Percentiles rank a stretch among this genome's conserved stretches.
These are phyloP conservation scores for Drosophila gaucha DNA, from an alignment of 2,888 invertebrate species.

Conservation along the genomic window DNA sequence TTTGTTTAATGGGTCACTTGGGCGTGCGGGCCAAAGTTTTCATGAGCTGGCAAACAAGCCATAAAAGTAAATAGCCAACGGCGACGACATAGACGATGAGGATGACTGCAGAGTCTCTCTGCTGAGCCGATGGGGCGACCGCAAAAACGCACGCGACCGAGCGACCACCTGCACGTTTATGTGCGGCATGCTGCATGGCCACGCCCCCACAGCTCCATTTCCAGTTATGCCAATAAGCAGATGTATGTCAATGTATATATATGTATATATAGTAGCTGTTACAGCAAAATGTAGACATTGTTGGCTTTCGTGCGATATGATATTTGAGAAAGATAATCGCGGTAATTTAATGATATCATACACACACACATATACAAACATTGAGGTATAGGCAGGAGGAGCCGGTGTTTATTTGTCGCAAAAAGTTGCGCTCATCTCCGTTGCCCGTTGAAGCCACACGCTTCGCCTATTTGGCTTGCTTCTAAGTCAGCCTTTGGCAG, in stretches of 20 bases:
- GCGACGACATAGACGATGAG: slow-evolving; percentile 3
- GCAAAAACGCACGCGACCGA: slow-evolving; percentile 48
- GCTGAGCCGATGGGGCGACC: slow-evolving; percentile 20
- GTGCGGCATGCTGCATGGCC: slow-evolving; percentile 28
- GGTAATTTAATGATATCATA: slow-evolving; percentile 64
- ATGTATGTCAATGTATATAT: slow-evolving; percentile 14
- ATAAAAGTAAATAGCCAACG: slow-evolving; percentile 72
- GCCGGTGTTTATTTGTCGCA: slow-evolving; percentile 19
- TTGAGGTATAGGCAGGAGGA: background rate
- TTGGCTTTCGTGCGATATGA: slow-evolving; percentile 75
- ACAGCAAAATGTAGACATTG: slow-evolving; percentile 71
- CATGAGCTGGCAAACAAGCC: slow-evolving; percentile 73
- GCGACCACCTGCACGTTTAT: slow-evolving; percentile 57
- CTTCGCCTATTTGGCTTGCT: slow-evolving; percentile 42
- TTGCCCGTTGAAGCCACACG: slow-evolving; percentile 3
- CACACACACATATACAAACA: slow-evolving; percentile 18
- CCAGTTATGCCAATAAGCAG: slow-evolving; percentile 31
- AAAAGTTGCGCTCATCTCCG: slow-evolving; percentile 37
- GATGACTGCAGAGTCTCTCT: slow-evolving; percentile 8
- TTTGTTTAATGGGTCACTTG: slow-evolving; percentile 79
- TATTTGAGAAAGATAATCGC: slow-evolving; percentile 76
- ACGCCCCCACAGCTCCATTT: slow-evolving; percentile 8
- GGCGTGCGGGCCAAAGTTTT: slow-evolving; percentile 64
- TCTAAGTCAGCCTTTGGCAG: slow-evolving; percentile 63
- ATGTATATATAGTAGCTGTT: slow-evolving; percentile 37